Evolutionary conservation across 2,888 invertebrate genomes (phyloP).

Genomic region (Sinotaia quadrata): DNA sequence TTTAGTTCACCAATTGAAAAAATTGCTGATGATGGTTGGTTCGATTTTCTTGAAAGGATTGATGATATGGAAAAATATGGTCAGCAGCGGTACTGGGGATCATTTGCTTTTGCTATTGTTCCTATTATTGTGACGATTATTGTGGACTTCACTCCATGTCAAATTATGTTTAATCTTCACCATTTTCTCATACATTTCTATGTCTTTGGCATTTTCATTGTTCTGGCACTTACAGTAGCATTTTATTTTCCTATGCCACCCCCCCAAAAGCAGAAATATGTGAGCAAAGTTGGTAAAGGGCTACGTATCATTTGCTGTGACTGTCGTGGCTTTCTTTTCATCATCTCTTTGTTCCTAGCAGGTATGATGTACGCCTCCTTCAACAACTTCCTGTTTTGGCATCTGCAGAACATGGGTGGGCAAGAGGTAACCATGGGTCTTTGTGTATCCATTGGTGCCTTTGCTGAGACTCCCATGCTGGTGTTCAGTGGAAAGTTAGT

Average conservation of each 20-base stretch:
- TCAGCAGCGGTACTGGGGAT: slow-evolving; percentile 62
- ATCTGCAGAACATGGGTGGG: slow-evolving; percentile 61
- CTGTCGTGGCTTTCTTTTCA: slow-evolving; percentile 53
- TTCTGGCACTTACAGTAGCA: slow-evolving; percentile 52
- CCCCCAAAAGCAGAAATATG: slow-evolving; percentile 51
- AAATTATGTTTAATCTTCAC: slow-evolving; percentile 57
- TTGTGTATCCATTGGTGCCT: slow-evolving; percentile 59
- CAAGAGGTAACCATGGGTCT: slow-evolving; percentile 61
- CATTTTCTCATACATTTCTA: slow-evolving; percentile 67
- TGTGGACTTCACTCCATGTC: slow-evolving; percentile 64
- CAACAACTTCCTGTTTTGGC: slow-evolving; percentile 67
- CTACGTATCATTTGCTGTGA: slow-evolving; percentile 58
- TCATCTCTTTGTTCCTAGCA: slow-evolving; percentile 60
- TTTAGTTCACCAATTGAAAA: slow-evolving; percentile 62
- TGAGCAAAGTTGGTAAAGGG: slow-evolving; percentile 57
- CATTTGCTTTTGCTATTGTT: slow-evolving; percentile 60
- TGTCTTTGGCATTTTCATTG: slow-evolving; percentile 59
- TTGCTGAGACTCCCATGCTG: slow-evolving; percentile 64
- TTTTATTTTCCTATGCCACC: slow-evolving; percentile 64
- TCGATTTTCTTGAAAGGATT: slow-evolving; percentile 66
- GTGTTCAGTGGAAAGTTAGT: slow-evolving; percentile 57
- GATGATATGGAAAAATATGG: slow-evolving; percentile 69
- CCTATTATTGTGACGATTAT: slow-evolving; percentile 56
- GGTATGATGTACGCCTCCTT: slow-evolving; percentile 59
- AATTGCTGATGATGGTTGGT: slow-evolving; percentile 69